Percentiles rank a stretch among this genome's conserved stretches.
Conservation (phyloP, 2,113 vertebrate genomes). For the Eptatretus burgeri region DNA sequence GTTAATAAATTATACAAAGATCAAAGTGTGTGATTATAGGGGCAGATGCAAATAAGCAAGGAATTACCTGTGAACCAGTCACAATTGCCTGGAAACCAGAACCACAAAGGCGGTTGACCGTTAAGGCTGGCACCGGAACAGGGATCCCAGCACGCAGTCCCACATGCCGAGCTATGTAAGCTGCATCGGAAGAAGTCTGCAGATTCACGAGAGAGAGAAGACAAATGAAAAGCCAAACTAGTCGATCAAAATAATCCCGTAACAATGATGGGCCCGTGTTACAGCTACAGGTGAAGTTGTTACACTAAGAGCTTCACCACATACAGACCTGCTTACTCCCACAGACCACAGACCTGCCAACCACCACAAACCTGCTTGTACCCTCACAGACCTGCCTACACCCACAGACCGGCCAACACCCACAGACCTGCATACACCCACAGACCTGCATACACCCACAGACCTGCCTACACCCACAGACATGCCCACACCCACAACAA, state of each 20-base stretch:
- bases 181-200: conserved; percentile 40
- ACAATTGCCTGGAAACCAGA: conserved; percentile 81
- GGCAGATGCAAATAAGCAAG: too few species aligned
- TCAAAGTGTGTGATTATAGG: too few species aligned
- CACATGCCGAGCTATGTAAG: conserved; percentile 54
- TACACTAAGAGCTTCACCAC: neutral
- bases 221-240: too few species aligned
- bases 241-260: neutral
- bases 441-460: too few species aligned
- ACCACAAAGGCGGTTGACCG: conserved; percentile 67
- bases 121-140: conserved; percentile 35
- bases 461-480: too few species aligned
- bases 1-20: too few species aligned
- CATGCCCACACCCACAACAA: too few species aligned
- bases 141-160: conserved; percentile 48
- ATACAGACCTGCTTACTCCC: neutral
- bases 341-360: too few species aligned
- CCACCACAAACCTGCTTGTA: too few species aligned
- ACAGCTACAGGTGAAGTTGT: neutral
- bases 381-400: too few species aligned
- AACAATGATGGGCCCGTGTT: neutral
- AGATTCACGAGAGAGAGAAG: neutral
- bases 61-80: conserved; percentile 47
- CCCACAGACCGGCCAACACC: too few species aligned
- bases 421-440: too few species aligned